Evolutionary conservation across 1,140 invertebrate genomes (phyloP), one percentile per base, ranked within the genome.

Genomic region (Drosophila equinoxialis): DNA sequence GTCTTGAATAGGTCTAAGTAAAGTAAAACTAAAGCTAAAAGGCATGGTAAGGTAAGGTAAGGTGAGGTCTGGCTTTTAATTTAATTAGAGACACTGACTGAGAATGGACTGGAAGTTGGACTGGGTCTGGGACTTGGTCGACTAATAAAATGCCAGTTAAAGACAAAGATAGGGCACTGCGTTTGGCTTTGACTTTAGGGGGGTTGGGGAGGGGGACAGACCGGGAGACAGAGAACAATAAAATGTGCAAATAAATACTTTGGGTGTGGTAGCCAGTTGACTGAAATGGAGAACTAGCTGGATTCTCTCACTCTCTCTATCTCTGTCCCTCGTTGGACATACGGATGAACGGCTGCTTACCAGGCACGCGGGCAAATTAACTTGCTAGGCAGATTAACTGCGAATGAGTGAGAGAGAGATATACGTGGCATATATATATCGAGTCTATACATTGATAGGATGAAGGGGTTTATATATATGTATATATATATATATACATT

Each of bases 321-420:
- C 37, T 51, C 17, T 20, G 26, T 5, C 26, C 5, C 3, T 26
- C 26, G 17, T 23, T 51, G 45, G 45, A 51, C 8, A 23, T 8
- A 51, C 20, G 20, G 45, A 51, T 20, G 45, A 51, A 51, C 20
- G 54, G 6, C 42, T 42, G 58, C 60, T 70, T 57, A 55, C 61
- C 59, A 54, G 60, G 39, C 61, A 65, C 37, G 59, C 64, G 57
- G 69, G 66, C 61, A 77, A 84, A 77, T 84, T 30, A 74, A 80
- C 73, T 80, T 79, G 33, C 73, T 60, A 65, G 69, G 65, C 68
- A 59, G 81, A 79, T 83, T 83, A 83, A 61, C 57, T 59, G 11
- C 11, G 37, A 26, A 26, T 26, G 23, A 26, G 23, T 26, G 3
- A 3, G 57, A 58, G 45, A 20, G 8, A 45, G 14, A 45, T 17